Evolutionary conservation across 2,797 vertebrate species (phyloP).

Genomic region (Falco rusticolus): DNA sequence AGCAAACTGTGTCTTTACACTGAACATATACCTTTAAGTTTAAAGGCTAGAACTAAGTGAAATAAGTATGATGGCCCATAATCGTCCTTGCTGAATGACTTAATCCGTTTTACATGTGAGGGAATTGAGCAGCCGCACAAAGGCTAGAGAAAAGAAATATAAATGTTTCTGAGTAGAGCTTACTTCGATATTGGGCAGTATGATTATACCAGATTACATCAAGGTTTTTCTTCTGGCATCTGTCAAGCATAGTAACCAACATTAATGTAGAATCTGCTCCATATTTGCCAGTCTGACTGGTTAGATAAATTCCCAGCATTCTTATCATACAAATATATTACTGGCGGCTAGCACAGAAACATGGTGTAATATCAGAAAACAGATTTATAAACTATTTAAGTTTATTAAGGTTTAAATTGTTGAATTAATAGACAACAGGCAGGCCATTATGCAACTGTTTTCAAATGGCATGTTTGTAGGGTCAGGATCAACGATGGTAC

Average conservation of each 20-base stretch:
- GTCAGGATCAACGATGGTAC: neutral
- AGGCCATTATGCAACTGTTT: neutral
- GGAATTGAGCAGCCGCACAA: neutral
- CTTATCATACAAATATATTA: neutral
- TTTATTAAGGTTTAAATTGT: neutral
- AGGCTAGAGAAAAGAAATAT: neutral
- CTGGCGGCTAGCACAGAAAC: neutral
- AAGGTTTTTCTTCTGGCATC: conserved; percentile 58
- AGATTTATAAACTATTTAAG: neutral
- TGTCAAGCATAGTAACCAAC: conserved; percentile 56
- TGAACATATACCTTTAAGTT: neutral
- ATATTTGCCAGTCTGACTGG: neutral
- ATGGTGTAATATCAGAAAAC: neutral
- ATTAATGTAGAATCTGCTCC: neutral
- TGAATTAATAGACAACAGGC: neutral
- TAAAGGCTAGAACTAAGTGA: neutral
- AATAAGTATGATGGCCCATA: neutral
- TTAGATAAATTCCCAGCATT: neutral
- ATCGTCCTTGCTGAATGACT: neutral
- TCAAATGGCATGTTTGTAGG: neutral
- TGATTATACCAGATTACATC: conserved; percentile 60
- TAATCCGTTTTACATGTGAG: neutral
- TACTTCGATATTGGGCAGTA: neutral
- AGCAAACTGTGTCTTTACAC: neutral
- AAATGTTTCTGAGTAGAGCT: neutral